Conservation (phyloP, 2,888 invertebrate genomes). For the Idaea biselata region DNA sequence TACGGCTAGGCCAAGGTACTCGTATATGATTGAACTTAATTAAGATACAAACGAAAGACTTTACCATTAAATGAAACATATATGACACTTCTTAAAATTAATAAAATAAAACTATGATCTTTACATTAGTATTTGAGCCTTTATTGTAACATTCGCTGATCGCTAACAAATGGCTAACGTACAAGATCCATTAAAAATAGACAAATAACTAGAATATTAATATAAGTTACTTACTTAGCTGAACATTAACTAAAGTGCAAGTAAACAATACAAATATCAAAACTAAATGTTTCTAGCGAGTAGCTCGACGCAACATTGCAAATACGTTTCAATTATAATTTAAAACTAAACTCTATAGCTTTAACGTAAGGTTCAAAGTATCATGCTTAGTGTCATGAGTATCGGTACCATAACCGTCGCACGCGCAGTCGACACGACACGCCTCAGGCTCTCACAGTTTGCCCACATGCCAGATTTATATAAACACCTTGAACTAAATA, state of each 20-base stretch:
- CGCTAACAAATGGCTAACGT: background rate
- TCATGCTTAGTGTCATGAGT: background rate
- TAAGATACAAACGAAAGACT: too few relatives aligned
- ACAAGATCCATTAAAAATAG: background rate
- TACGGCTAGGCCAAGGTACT: too few relatives aligned
- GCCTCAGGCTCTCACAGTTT: background rate
- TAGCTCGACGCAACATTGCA: background rate
- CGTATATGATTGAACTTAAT: too few relatives aligned
- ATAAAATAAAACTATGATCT: too few relatives aligned
- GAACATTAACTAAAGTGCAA: background rate
- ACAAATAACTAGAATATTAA: background rate
- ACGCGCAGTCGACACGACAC: background rate
- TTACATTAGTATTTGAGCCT: background rate
- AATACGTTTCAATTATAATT: background rate
- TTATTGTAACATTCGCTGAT: background rate
- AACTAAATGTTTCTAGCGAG: background rate
- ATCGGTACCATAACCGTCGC: background rate
- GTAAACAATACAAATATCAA: background rate
- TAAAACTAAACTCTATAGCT: background rate
- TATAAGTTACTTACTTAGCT: background rate
- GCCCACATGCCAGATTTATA: constrained; percentile 1
- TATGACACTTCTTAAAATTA: too few relatives aligned
- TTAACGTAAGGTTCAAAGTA: background rate
- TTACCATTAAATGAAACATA: too few relatives aligned
- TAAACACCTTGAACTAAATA: background rate